Evolutionary conservation across 2,113 vertebrate species (phyloP).

Genomic region (Saimiri boliviensis): DNA sequence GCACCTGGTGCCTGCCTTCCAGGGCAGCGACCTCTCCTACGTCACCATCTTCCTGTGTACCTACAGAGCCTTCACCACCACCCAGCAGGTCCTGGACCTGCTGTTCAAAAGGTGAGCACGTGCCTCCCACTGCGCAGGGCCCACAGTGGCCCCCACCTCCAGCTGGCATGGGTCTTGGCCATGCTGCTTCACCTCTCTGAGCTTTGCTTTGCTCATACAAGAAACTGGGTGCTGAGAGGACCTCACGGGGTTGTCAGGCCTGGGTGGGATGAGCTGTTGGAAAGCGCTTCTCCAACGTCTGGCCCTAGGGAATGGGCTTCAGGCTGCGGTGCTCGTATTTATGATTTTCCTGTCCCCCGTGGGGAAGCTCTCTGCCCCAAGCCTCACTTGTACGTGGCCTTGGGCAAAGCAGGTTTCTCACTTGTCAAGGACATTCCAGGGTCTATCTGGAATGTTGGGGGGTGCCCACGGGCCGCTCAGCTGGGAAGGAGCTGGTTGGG

Average conservation of each 20-base stretch:
- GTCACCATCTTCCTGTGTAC: slow-evolving; percentile 99
- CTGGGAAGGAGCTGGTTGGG: neutral
- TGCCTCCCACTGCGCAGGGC: neutral
- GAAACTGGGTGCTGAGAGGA: neutral
- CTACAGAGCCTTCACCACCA: slow-evolving; percentile 95
- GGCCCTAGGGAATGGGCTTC: neutral
- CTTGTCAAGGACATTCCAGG: neutral
- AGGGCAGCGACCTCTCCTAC: slow-evolving; percentile 97
- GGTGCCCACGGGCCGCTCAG: neutral
- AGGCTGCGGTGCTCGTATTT: neutral
- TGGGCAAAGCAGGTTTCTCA: neutral
- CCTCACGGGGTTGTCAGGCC: neutral
- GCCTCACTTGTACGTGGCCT: neutral
- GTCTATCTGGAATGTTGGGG: neutral
- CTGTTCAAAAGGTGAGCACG: slow-evolving; percentile 92
- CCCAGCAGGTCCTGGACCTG: slow-evolving; percentile 96
- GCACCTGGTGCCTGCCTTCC: slow-evolving; percentile 97
- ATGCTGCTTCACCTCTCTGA: neutral
- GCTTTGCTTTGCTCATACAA: neutral
- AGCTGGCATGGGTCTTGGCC: neutral
- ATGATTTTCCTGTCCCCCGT: rapidly evolving
- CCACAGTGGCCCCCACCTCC: rapidly evolving
- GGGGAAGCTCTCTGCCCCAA: neutral
- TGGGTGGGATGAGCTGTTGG: rapidly evolving
- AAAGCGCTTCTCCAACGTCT: rapidly evolving